These are phyloP conservation scores for Cladopsammia gracilis DNA, from an alignment of 64 coral and sea anemone species.

Conservation along the genomic window DNA sequence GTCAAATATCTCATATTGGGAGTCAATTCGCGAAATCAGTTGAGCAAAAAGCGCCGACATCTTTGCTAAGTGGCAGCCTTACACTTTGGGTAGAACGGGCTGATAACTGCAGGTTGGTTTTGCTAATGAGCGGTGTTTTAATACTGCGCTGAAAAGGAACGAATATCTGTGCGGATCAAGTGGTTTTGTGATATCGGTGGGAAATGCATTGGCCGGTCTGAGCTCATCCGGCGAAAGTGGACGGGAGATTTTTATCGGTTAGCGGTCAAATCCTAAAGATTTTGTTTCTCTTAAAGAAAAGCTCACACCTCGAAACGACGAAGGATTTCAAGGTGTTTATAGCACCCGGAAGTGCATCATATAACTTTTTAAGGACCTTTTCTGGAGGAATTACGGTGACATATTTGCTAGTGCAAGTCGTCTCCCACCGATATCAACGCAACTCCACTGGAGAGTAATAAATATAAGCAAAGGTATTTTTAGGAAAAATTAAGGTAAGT, in stretches of 20 bases:
- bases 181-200: constrained; percentile 55
- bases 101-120: constrained; percentile 81
- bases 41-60: constrained; percentile 49
- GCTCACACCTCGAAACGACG: not conserved
- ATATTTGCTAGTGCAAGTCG: constrained; percentile 28
- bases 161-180: constrained; percentile 14
- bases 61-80: constrained; percentile 43
- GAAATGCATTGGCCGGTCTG: not conserved
- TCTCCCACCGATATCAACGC: constrained; percentile 47
- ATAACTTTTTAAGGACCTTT: constrained; percentile 13
- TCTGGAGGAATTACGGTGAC: constrained; percentile 14
- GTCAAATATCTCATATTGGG: constrained; percentile 28
- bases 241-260: not conserved
- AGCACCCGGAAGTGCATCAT: not conserved
- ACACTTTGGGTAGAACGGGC: constrained; percentile 43
- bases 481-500: not conserved
- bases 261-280: not conserved
- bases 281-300: not conserved
- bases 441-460: not conserved
- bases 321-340: constrained; percentile 1
- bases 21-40: constrained; percentile 54
- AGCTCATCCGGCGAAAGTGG: not conserved
- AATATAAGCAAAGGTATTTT: not conserved
- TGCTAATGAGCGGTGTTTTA: not conserved
- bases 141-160: not conserved